A percentile compares a stretch with the other conserved stretches of the same genome.
Conservation (phyloP, 2,888 invertebrate species). For the Didymodactylos carnosus region DNA sequence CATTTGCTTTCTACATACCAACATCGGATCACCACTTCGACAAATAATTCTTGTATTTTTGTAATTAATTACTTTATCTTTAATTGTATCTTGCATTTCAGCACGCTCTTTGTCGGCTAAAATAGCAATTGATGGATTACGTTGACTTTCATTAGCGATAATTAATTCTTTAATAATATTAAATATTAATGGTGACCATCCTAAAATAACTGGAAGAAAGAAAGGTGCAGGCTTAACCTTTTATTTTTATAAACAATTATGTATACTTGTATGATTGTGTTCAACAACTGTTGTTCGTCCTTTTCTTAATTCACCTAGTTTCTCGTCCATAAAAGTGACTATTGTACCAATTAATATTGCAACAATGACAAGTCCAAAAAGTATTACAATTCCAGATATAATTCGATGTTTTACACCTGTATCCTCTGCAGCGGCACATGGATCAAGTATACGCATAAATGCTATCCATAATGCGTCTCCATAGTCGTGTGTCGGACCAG, state of each 20-base stretch:
- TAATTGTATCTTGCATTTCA: background rate
- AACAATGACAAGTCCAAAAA: background rate
- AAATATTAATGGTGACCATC: background rate
- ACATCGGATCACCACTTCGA: background rate
- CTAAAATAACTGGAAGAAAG: background rate
- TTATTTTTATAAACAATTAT: background rate
- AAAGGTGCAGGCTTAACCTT: background rate
- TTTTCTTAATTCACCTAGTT: background rate
- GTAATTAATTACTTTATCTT: background rate
- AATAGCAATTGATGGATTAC: background rate
- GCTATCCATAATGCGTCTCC: background rate
- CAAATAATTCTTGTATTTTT: background rate
- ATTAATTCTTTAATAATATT: background rate
- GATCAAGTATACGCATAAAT: background rate
- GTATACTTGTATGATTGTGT: background rate
- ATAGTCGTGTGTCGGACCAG: background rate
- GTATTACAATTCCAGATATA: background rate
- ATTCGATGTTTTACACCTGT: background rate
- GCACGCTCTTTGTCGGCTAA: background rate
- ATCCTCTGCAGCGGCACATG: background rate
- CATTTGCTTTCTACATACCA: background rate
- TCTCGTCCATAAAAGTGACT: background rate
- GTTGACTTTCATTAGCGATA: background rate
- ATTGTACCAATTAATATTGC: background rate
- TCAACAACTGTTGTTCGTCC: background rate